phyloP scores from a whole-genome alignment of 2,113 vertebrate species.

The Phycodurus eques region DNA sequence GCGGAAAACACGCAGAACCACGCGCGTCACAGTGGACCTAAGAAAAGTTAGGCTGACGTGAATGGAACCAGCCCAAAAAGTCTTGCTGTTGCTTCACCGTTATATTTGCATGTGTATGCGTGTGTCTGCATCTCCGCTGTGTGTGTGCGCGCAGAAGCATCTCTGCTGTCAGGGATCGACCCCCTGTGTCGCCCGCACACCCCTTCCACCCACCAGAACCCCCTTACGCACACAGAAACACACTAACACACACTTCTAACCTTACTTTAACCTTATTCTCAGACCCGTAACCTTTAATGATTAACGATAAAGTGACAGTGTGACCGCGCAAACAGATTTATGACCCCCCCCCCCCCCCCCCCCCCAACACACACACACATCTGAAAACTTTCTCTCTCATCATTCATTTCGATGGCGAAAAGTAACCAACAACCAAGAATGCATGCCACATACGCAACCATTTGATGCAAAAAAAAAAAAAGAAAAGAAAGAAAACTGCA shows the following conservation, averaged over 20 bases:
- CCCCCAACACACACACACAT: background rate
- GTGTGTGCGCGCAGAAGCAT: constrained; percentile 39
- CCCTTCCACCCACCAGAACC: constrained; percentile 18
- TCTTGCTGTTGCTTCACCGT: constrained; percentile 8
- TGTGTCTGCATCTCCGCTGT: constrained; percentile 6
- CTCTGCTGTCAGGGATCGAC: constrained; percentile 49
- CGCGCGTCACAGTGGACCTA: constrained; percentile 2
- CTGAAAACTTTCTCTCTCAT: constrained; percentile 23
- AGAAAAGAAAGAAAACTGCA: background rate
- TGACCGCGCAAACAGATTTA: background rate
- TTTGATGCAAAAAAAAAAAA: background rate
- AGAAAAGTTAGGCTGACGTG: background rate
- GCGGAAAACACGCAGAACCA: background rate
- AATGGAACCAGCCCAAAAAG: background rate
- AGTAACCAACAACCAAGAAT: background rate
- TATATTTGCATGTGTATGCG: constrained; percentile 12
- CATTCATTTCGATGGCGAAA: constrained; percentile 11
- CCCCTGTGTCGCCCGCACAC: constrained; percentile 35
- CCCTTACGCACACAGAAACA: constrained; percentile 20
- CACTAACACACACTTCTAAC: constrained; percentile 14
- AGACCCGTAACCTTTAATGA: background rate
- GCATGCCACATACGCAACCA: background rate
- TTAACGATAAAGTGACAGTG: background rate
- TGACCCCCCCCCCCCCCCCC: background rate
- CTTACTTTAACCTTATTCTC: constrained; percentile 9